phyloP scores from a whole-genome alignment of 2,888 invertebrate species.

The Willowsia nigromaculata region DNA sequence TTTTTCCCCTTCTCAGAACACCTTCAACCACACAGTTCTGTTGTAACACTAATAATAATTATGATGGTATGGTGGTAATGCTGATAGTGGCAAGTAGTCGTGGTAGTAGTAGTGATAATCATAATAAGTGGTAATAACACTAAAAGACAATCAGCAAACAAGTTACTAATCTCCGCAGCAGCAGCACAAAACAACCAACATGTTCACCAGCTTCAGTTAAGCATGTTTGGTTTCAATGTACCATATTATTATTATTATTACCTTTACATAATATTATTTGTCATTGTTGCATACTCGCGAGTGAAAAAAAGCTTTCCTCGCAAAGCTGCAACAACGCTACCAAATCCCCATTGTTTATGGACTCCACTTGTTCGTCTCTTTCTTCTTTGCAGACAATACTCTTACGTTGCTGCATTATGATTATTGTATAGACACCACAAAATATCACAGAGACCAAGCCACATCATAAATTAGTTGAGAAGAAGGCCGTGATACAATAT shows the following conservation, averaged over 20 bases:
- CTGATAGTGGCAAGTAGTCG: background rate
- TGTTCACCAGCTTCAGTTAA: constrained; percentile 1
- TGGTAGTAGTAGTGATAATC: background rate
- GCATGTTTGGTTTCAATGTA: constrained; percentile 1
- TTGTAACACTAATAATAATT: background rate
- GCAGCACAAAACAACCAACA: background rate
- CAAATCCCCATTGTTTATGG: background rate
- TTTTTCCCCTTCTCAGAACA: background rate
- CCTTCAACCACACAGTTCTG: background rate
- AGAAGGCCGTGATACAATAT: background rate
- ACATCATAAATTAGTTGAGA: background rate
- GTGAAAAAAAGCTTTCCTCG: background rate
- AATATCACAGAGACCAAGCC: background rate
- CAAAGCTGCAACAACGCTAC: background rate
- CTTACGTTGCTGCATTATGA: background rate
- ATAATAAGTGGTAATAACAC: constrained; percentile 51
- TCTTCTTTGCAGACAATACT: background rate
- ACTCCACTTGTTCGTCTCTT: background rate
- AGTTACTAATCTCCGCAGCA: constrained; percentile 29
- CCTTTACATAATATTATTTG: background rate
- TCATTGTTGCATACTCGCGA: background rate
- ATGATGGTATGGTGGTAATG: constrained; percentile 8
- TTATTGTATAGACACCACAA: background rate
- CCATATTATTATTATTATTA: background rate
- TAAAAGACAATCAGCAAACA: constrained; percentile 50